These are phyloP conservation scores for Mustelus asterias DNA, from an alignment of 2,113 vertebrate species.

Conservation along the genomic window DNA sequence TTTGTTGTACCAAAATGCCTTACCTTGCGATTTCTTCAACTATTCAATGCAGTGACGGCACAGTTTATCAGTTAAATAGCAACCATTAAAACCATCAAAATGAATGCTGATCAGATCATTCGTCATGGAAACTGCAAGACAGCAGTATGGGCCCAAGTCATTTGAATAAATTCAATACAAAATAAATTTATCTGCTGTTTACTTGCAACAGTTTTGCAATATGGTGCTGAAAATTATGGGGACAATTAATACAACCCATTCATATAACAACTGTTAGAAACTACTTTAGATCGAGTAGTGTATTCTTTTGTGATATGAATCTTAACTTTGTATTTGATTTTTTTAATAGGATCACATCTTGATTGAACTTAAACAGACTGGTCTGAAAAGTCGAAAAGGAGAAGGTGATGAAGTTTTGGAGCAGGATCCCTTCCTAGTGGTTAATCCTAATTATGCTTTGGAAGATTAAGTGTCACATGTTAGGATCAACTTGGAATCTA, in stretches of 20 bases:
- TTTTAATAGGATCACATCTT: constrained; percentile 83
- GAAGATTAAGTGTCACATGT: constrained; percentile 65
- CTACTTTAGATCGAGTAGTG: not conserved
- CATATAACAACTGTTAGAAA: not conserved
- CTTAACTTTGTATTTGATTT: constrained; percentile 4
- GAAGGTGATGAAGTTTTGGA: constrained; percentile 54
- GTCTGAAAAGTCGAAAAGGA: constrained; percentile 68
- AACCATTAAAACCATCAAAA: not conserved
- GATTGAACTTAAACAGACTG: constrained; percentile 80
- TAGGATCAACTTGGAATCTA: not conserved
- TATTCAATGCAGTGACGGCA: not conserved
- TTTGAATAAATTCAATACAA: no score
- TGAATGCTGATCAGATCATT: not conserved
- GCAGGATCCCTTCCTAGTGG: constrained; percentile 78
- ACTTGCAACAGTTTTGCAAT: not conserved
- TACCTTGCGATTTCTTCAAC: not conserved
- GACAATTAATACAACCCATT: not conserved
- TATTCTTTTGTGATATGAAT: not conserved
- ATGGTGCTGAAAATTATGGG: not conserved
- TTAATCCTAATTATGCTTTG: constrained; percentile 92
- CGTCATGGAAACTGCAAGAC: not conserved
- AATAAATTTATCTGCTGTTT: not conserved
- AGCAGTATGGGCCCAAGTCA: not conserved
- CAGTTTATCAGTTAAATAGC: not conserved
- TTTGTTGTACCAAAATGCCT: not conserved